A percentile compares a stretch with the other conserved stretches of the same genome.
phyloP scores from a whole-genome alignment of 2,797 vertebrate genomes.

The Austrolebias charrua region DNA sequence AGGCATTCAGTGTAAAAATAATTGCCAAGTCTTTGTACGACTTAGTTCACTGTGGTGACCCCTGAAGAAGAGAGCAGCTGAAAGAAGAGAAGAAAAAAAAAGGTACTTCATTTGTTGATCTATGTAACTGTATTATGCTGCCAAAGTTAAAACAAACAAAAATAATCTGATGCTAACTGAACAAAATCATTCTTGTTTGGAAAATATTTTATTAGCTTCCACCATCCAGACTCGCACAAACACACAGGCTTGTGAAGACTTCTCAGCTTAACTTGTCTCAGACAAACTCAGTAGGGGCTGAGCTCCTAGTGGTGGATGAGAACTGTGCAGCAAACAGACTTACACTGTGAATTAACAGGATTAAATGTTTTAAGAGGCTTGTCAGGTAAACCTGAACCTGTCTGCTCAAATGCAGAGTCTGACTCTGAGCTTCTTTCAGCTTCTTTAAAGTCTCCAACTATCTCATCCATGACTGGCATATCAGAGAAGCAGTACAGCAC shows the following conservation, averaged over 20 bases:
- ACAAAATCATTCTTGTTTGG: constrained; percentile 1
- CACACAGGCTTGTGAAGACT: constrained; percentile 40
- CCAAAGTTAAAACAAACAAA: constrained; percentile 20
- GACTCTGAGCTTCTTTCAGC: constrained; percentile 67
- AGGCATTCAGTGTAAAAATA: too few relatives aligned
- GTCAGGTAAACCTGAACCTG: constrained; percentile 76
- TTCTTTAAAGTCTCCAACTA: constrained; percentile 73
- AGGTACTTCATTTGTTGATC: constrained; percentile 16
- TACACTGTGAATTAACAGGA: constrained; percentile 79
- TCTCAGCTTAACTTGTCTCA: constrained; percentile 66
- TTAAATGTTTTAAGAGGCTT: constrained; percentile 78
- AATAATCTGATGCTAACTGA: constrained; percentile 1
- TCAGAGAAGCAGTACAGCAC: constrained; percentile 39
- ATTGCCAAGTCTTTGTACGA: too few relatives aligned
- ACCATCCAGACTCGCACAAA: constrained; percentile 17
- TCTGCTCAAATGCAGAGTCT: constrained; percentile 65
- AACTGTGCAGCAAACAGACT: constrained; percentile 69
- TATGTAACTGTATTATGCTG: background rate
- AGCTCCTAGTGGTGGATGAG: constrained; percentile 65
- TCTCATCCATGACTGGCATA: constrained; percentile 68
- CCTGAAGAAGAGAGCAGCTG: too few relatives aligned
- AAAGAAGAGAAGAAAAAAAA: too few relatives aligned
- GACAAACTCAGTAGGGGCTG: constrained; percentile 61
- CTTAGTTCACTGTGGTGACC: too few relatives aligned
- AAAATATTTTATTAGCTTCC: constrained; percentile 15